Evolutionary conservation across 2,888 invertebrate genomes (phyloP).

Genomic region (Agrilus cyanescens): DNA sequence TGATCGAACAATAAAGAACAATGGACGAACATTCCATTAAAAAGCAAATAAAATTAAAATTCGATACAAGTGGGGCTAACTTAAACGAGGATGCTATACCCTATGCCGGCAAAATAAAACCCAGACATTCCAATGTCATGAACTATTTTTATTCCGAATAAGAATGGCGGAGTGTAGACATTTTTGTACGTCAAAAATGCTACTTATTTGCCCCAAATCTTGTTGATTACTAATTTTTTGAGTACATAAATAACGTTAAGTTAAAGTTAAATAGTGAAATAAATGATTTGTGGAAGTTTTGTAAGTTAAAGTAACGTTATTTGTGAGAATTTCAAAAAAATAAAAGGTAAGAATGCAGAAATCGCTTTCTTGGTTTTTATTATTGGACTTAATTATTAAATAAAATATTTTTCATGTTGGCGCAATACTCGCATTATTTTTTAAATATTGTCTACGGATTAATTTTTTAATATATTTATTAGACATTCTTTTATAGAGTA

Average conservation of each 20-base stretch:
- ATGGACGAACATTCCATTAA: no score
- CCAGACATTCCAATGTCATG: constrained; percentile 26
- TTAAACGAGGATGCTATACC: no score
- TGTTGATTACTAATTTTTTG: constrained; percentile 12
- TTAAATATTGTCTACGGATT: no score
- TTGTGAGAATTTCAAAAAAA: background rate
- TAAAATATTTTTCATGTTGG: background rate
- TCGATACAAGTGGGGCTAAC: no score
- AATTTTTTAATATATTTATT: no score
- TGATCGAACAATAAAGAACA: no score
- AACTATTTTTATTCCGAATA: constrained; percentile 33
- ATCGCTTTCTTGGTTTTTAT: background rate
- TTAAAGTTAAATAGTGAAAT: constrained; percentile 3
- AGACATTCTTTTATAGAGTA: no score
- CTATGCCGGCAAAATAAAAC: constrained; percentile 9
- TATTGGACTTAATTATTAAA: background rate
- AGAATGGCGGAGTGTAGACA: constrained; percentile 29
- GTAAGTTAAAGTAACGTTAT: constrained; percentile 1
- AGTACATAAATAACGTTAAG: constrained; percentile 6
- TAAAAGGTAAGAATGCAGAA: background rate
- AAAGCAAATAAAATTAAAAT: no score
- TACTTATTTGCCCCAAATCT: constrained; percentile 19
- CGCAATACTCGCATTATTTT: no score
- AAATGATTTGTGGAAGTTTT: constrained; percentile 6
- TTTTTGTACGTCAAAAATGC: constrained; percentile 25